phyloP scores from a whole-genome alignment of 2,113 vertebrate species.

The Mobula hypostoma region DNA sequence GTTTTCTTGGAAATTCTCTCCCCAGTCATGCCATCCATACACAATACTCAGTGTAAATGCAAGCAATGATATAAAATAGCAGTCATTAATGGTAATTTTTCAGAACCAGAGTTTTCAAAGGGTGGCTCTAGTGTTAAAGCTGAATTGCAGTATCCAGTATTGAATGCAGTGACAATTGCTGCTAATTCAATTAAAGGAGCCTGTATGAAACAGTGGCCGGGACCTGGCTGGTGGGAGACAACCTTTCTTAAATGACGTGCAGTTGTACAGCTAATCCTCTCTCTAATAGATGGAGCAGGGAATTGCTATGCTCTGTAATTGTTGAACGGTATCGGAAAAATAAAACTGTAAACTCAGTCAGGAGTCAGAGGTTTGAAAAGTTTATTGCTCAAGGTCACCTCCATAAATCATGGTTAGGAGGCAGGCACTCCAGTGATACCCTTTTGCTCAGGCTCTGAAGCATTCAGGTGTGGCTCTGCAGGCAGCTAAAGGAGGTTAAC shows the following conservation, averaged over 20 bases:
- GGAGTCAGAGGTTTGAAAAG: conserved; percentile 48
- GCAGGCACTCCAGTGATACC: conserved; percentile 31
- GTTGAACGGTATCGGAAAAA: conserved; percentile 36
- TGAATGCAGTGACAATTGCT: neutral
- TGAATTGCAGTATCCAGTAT: neutral
- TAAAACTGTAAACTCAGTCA: conserved; percentile 45
- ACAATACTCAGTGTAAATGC: neutral
- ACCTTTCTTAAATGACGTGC: neutral
- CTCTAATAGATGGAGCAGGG: conserved; percentile 26
- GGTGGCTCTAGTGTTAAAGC: too few species aligned
- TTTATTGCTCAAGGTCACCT: conserved; percentile 51
- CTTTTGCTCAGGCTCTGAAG: conserved; percentile 49
- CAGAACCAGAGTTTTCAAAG: neutral
- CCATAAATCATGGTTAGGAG: conserved; percentile 42
- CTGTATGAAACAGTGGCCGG: neutral
- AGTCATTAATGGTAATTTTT: neutral
- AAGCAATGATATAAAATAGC: neutral
- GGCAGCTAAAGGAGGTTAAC: conserved; percentile 44
- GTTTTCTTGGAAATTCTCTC: neutral
- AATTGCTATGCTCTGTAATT: conserved; percentile 27
- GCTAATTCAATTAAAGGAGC: conserved; percentile 20
- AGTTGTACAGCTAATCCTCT: neutral
- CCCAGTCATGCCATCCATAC: neutral
- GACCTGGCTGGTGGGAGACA: neutral
- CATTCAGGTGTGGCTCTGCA: conserved; percentile 53